A percentile compares a stretch with the other conserved stretches of the same genome.
Evolutionary conservation across 2,113 vertebrate genomes (phyloP).

Genomic region (Thalassoma bifasciatum): DNA sequence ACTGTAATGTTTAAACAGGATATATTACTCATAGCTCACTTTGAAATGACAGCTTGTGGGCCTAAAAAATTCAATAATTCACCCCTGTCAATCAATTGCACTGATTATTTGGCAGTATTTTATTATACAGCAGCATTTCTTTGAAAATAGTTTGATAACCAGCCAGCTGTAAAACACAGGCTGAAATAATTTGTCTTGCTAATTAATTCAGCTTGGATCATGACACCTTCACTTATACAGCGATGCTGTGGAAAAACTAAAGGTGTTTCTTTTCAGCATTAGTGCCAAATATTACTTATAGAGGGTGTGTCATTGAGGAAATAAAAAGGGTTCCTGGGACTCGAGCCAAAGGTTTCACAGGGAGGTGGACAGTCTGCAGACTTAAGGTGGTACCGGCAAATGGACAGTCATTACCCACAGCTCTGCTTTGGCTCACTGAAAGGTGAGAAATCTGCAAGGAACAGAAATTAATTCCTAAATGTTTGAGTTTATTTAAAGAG

Average conservation of each 20-base stretch:
- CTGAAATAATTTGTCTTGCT: constrained; percentile 3
- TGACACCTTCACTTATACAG: constrained; percentile 11
- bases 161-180: not conserved
- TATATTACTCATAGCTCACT: not conserved
- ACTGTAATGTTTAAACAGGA: not conserved
- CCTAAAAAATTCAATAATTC: not conserved
- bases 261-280: constrained; percentile 52
- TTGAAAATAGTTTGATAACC: not conserved
- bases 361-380: constrained; percentile 14
- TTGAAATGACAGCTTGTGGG: not conserved
- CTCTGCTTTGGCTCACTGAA: constrained; percentile 19
- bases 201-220: constrained; percentile 26
- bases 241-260: constrained; percentile 44
- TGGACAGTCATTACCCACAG: constrained; percentile 34
- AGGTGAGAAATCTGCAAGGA: constrained; percentile 37
- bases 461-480: constrained; percentile 41
- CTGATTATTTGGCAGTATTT: not conserved
- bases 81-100: not conserved
- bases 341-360: constrained; percentile 24
- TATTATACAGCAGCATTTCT: constrained; percentile 3
- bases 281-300: constrained; percentile 45
- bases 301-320: not conserved
- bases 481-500: constrained; percentile 26
- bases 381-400: constrained; percentile 44
- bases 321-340: constrained; percentile 18